Evolutionary conservation across 2,113 vertebrate species (phyloP).

Genomic region (Callorhinus ursinus): DNA sequence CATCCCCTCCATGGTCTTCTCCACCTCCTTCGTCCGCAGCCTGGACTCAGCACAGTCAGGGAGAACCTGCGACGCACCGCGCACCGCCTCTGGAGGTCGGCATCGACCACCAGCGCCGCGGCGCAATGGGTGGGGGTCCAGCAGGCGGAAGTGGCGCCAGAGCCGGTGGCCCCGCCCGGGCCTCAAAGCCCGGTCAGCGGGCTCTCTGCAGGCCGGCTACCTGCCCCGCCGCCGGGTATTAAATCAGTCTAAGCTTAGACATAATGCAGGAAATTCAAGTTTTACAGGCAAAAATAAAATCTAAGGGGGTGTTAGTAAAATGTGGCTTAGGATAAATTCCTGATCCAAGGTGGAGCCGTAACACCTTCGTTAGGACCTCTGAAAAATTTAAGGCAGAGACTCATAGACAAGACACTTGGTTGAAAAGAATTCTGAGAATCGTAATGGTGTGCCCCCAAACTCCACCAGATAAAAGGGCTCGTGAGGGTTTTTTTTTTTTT

Average conservation of each 20-base stretch:
- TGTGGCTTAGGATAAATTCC: not conserved
- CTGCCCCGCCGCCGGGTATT: rapidly evolving
- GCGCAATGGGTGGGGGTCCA: not conserved
- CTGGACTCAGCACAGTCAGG: not conserved
- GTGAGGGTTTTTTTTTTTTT: not conserved
- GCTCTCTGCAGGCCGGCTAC: not conserved
- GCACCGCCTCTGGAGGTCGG: rapidly evolving
- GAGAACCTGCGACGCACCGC: not conserved
- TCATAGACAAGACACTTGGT: not conserved
- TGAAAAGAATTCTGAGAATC: not conserved
- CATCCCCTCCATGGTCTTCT: slow-evolving; percentile 61
- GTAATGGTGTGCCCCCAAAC: not conserved
- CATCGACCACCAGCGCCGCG: rapidly evolving
- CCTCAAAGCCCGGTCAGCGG: too few relatives aligned
- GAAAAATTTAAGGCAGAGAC: not conserved
- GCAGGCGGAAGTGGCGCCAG: rapidly evolving
- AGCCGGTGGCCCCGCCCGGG: not conserved
- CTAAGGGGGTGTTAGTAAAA: not conserved
- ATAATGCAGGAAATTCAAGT: not conserved
- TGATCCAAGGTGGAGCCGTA: not conserved
- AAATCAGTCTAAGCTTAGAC: not conserved
- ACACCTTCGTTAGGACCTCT: not conserved
- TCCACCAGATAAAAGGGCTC: not conserved
- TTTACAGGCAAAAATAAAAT: not conserved
- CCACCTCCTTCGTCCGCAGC: slow-evolving; percentile 60